phyloP scores from a whole-genome alignment of 2,888 invertebrate genomes.

The Pachliopta kotzebuea region DNA sequence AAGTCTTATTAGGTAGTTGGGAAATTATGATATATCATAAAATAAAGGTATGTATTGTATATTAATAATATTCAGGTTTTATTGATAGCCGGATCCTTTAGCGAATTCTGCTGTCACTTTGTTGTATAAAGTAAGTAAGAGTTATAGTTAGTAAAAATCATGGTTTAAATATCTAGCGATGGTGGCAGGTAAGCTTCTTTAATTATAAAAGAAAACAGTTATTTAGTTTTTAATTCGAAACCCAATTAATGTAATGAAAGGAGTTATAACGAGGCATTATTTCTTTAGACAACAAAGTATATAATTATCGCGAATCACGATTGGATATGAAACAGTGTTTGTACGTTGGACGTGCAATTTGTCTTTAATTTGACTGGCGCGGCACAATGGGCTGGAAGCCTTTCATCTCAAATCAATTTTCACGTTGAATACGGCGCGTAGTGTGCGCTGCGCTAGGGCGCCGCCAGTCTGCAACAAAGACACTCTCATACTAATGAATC shows the following conservation, averaged over 20 bases:
- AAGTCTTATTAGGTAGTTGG: no score
- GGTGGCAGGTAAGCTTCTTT: no score
- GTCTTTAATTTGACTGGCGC: slow-evolving; percentile 44
- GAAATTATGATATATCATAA: no score
- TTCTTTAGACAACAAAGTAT: slow-evolving; percentile 8
- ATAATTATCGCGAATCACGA: slow-evolving; percentile 16
- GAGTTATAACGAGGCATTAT: slow-evolving; percentile 8
- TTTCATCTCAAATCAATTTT: slow-evolving; percentile 68
- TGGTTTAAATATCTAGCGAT: no score
- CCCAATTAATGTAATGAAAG: slow-evolving; percentile 4
- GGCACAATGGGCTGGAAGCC: slow-evolving; percentile 44
- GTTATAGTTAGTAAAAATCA: no score
- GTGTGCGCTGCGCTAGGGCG: slow-evolving; percentile 44
- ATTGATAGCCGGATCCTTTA: no score
- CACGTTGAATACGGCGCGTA: slow-evolving; percentile 52
- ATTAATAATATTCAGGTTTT: no score
- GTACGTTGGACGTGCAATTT: slow-evolving; percentile 43
- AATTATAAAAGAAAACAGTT: neutral
- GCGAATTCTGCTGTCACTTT: no score
- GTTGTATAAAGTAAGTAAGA: no score
- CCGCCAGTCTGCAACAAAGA: slow-evolving; percentile 64
- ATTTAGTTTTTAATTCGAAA: neutral
- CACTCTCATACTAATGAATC: slow-evolving; percentile 78
- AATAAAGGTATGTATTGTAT: no score
- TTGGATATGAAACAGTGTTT: slow-evolving; percentile 33